Evolutionary conservation across 2,888 invertebrate genomes (phyloP).

Genomic region (Calameuta idolon): DNA sequence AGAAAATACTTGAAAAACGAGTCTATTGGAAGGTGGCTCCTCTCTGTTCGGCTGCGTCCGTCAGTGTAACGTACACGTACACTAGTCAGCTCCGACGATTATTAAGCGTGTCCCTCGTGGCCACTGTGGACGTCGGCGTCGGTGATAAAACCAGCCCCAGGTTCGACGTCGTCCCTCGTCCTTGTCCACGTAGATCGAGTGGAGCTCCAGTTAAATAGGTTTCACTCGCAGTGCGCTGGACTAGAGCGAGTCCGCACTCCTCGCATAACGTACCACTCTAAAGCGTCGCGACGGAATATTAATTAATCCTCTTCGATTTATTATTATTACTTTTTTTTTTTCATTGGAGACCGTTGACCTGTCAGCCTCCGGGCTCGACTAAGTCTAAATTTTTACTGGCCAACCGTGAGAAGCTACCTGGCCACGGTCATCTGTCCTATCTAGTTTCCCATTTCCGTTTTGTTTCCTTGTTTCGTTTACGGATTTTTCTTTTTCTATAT

Average conservation of each 20-base stretch:
- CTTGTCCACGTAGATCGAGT: conserved; percentile 4
- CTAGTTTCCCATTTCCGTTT: conserved; percentile 15
- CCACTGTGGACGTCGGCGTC: background rate
- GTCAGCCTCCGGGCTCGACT: conserved; percentile 54
- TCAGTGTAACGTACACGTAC: conserved; percentile 46
- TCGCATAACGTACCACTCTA: conserved; percentile 15
- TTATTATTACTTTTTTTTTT: conserved; percentile 10
- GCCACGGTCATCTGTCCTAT: conserved; percentile 34
- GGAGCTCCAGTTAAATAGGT: conserved; percentile 10
- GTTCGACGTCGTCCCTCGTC: conserved; percentile 16
- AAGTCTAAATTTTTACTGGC: conserved; percentile 63
- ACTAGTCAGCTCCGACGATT: background rate
- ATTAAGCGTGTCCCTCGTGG: background rate
- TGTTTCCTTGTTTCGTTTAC: background rate
- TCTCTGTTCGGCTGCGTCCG: conserved; percentile 37
- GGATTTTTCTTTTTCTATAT: background rate
- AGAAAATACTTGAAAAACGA: conserved; percentile 65
- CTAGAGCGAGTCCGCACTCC: conserved; percentile 48
- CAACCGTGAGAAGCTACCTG: conserved; percentile 54
- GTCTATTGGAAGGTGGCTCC: conserved; percentile 61
- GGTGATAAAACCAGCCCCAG: background rate
- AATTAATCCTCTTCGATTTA: conserved; percentile 18
- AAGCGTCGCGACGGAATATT: conserved; percentile 2
- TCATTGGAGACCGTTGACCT: conserved; percentile 29
- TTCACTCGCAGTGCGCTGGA: conserved; percentile 40